phyloP scores from a whole-genome alignment of 2,113 vertebrate genomes.

The Sphyrna mokarran region DNA sequence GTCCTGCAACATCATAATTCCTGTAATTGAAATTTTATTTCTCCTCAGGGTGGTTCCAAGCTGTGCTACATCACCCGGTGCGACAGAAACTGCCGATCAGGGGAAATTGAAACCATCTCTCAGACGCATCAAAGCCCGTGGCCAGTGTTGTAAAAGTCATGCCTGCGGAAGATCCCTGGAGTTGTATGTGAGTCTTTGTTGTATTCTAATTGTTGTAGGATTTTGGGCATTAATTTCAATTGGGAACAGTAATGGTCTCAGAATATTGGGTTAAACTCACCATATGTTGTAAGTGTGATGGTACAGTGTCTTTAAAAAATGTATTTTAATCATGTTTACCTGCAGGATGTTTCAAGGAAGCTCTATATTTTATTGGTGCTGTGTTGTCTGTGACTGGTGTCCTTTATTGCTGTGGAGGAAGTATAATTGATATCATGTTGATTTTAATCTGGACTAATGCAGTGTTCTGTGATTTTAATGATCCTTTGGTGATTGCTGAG shows the following conservation, averaged over 20 bases:
- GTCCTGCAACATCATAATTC: neutral
- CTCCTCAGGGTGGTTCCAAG: constrained; percentile 79
- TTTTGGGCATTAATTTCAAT: neutral
- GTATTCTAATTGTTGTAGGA: neutral
- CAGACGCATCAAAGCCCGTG: constrained; percentile 88
- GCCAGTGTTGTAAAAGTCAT: constrained; percentile 90
- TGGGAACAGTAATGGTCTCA: neutral
- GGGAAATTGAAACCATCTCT: constrained; percentile 93
- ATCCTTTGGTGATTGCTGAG: no score
- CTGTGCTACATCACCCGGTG: constrained; percentile 76
- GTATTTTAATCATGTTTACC: no score
- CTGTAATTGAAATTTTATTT: constrained; percentile 27
- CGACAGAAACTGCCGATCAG: constrained; percentile 76
- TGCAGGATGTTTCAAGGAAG: no score
- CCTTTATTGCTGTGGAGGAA: no score
- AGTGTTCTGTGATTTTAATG: no score
- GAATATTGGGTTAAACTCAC: neutral
- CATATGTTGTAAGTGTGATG: no score
- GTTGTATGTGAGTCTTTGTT: constrained; percentile 78
- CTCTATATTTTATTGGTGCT: no score
- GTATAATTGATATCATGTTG: no score
- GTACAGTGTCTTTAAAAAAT: no score
- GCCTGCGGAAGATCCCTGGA: constrained; percentile 90
- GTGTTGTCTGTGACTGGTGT: no score
- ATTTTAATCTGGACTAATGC: no score